These are phyloP conservation scores for Halyomorpha halys DNA, from an alignment of 1,140 invertebrate species.

Conservation along the genomic window DNA sequence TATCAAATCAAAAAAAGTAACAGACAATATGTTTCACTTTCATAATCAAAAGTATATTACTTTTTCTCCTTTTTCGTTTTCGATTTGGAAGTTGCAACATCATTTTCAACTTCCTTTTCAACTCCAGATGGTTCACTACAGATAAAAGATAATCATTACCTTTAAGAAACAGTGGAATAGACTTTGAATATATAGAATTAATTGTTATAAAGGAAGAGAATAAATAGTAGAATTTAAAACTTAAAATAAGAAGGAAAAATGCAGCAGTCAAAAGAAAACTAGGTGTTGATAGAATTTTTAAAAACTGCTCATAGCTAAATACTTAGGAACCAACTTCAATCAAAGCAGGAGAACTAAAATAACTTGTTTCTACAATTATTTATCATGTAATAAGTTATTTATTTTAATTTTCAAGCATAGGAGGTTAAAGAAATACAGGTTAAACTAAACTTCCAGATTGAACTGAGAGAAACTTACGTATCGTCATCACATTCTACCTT, in stretches of 20 bases:
- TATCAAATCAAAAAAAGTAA: not conserved
- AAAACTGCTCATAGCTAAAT: too few species aligned
- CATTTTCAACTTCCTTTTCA: conserved; percentile 20
- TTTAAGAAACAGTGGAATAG: not conserved
- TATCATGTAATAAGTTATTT: too few species aligned
- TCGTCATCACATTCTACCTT: conserved; percentile 51
- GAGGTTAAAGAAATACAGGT: conserved; percentile 27
- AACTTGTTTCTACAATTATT: too few species aligned
- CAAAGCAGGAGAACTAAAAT: too few species aligned
- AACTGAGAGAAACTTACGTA: conserved; percentile 42
- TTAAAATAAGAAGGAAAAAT: too few species aligned
- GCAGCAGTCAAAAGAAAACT: too few species aligned
- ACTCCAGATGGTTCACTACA: conserved; percentile 19
- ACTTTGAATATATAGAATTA: not conserved
- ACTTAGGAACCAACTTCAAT: too few species aligned
- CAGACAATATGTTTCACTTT: not conserved
- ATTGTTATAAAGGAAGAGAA: too few species aligned
- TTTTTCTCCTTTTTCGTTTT: conserved; percentile 27
- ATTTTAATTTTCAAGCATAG: conserved; percentile 11
- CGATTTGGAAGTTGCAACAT: conserved; percentile 20
- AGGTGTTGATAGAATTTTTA: too few species aligned
- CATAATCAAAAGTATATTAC: not conserved
- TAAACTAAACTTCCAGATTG: conserved; percentile 25
- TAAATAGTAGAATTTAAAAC: too few species aligned
- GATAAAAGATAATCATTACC: not conserved